These are phyloP conservation scores for Cryptotis parvus DNA, from an alignment of 2,113 vertebrate species.

Conservation along the genomic window DNA sequence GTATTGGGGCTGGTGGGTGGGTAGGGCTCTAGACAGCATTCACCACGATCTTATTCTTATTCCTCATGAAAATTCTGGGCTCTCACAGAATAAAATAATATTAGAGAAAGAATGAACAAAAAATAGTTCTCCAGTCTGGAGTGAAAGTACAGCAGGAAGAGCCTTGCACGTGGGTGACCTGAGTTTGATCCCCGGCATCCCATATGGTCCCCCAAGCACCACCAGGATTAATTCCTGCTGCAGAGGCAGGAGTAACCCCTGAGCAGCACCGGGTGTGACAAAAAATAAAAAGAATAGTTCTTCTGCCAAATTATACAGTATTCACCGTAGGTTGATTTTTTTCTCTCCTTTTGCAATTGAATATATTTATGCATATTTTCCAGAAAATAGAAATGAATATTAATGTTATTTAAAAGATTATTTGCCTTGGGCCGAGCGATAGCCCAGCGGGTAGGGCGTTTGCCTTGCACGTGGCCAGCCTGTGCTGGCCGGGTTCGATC, in stretches of 20 bases:
- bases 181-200: too few species aligned
- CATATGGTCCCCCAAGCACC: too few species aligned
- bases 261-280: too few species aligned
- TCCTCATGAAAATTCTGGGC: slow-evolving; percentile 83
- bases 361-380: slow-evolving; percentile 91
- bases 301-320: slow-evolving; percentile 86
- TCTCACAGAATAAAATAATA: slow-evolving; percentile 78
- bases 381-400: slow-evolving; percentile 90
- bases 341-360: slow-evolving; percentile 86
- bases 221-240: too few species aligned
- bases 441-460: too few species aligned
- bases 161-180: too few species aligned
- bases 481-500: too few species aligned
- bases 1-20: slow-evolving; percentile 14
- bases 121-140: too few species aligned
- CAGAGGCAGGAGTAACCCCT: too few species aligned
- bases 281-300: slow-evolving; percentile 84
- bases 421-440: too few species aligned
- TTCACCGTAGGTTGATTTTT: slow-evolving; percentile 86
- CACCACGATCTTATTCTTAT: slow-evolving; percentile 83
- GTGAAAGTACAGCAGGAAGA: too few species aligned
- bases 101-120: slow-evolving; percentile 82
- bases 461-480: too few species aligned
- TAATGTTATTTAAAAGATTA: slow-evolving; percentile 93
- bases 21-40: slow-evolving; percentile 84